These are phyloP conservation scores for Gymnobelideus leadbeateri DNA, from an alignment of 2,113 vertebrate genomes.

Conservation along the genomic window DNA sequence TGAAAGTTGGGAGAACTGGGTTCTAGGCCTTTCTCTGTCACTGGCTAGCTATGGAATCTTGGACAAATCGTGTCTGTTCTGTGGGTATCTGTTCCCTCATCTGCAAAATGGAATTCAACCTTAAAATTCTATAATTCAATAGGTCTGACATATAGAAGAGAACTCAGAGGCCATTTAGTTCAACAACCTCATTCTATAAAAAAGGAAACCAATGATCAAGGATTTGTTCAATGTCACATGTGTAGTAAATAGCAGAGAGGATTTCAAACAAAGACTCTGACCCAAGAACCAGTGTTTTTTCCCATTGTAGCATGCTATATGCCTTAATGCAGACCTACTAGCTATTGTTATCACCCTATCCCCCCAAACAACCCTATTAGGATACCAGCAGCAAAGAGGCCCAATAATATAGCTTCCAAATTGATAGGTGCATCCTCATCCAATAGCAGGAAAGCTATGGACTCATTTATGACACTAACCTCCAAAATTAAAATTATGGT, in stretches of 20 bases:
- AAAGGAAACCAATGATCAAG: neutral
- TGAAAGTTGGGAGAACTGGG: neutral
- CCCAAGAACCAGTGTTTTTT: neutral
- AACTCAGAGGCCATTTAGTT: neutral
- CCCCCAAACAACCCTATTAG: neutral
- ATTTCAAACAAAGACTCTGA: neutral
- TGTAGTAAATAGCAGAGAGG: neutral
- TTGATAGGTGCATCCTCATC: slow-evolving; percentile 6
- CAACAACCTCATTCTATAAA: neutral
- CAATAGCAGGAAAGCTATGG: slow-evolving; percentile 33
- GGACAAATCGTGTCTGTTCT: neutral
- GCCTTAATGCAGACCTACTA: neutral
- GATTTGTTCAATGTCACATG: neutral
- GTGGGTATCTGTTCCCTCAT: neutral
- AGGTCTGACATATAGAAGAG: neutral
- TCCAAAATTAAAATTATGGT: slow-evolving; percentile 61
- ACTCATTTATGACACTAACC: neutral
- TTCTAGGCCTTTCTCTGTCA: rapidly evolving
- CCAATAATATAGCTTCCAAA: neutral
- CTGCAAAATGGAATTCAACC: neutral
- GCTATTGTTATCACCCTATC: neutral
- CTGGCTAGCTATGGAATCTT: neutral
- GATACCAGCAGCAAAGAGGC: neutral
- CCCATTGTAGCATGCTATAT: neutral
- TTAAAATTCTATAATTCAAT: neutral